Conservation (phyloP, 2,113 vertebrate species). For the Cynoglossus semilaevis region DNA sequence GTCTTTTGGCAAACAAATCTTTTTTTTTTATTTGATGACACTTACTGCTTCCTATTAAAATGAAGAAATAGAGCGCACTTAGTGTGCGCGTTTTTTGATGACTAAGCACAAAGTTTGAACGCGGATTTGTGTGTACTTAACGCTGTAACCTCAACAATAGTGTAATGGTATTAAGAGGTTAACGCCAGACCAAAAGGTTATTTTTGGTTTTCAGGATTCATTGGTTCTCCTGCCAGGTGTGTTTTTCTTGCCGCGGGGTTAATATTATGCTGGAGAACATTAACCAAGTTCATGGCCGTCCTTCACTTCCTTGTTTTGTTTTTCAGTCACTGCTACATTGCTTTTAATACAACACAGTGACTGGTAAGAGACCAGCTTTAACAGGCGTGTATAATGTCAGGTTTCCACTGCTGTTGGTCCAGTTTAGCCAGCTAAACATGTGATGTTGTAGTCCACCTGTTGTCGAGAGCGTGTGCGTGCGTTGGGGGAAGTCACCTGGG, state of each 20-base stretch:
- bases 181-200: too few relatives aligned
- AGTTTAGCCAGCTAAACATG: neutral
- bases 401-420: constrained; percentile 4
- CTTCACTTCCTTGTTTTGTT: constrained; percentile 10
- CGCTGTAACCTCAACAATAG: too few relatives aligned
- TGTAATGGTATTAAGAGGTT: too few relatives aligned
- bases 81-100: constrained; percentile 24
- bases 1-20: too few relatives aligned
- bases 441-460: neutral
- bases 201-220: constrained; percentile 10
- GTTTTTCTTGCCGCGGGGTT: neutral
- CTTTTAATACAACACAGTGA: neutral
- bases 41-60: too few relatives aligned
- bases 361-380: too few relatives aligned
- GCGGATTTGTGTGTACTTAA: too few relatives aligned
- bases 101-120: constrained; percentile 41
- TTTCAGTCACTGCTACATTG: neutral
- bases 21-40: too few relatives aligned
- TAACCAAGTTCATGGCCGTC: neutral
- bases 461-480: neutral
- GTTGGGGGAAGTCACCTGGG: constrained; percentile 54
- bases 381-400: neutral
- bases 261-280: neutral
- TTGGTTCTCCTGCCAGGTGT: neutral
- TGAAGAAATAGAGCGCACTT: too few relatives aligned